A percentile compares a stretch with the other conserved stretches of the same genome.
Conservation (phyloP, 2,888 invertebrate species). For the Ceriagrion tenellum region DNA sequence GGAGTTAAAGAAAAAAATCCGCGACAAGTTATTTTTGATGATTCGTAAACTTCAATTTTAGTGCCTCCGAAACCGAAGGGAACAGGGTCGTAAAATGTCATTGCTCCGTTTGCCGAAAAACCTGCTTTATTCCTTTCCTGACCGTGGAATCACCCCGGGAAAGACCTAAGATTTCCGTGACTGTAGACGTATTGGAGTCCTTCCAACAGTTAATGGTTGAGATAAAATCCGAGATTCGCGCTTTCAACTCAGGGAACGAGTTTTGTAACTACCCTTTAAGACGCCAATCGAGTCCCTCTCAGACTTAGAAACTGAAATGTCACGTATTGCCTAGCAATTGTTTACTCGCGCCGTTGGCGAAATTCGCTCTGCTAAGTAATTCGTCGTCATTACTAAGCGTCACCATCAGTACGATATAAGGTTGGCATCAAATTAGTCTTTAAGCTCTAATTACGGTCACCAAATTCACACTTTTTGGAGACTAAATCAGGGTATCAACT, state of each 20-base stretch:
- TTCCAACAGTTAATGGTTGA: background rate
- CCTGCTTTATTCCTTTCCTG: conserved; percentile 20
- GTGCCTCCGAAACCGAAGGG: background rate
- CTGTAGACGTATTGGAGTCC: background rate
- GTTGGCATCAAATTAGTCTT: no score
- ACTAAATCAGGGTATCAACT: no score
- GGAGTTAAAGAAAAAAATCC: background rate
- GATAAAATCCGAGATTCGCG: conserved; percentile 23
- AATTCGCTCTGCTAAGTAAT: background rate
- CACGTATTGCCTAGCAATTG: background rate
- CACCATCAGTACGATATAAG: no score
- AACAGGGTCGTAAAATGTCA: conserved; percentile 36
- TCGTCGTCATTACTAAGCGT: no score
- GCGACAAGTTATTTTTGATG: background rate
- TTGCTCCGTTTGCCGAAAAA: conserved; percentile 4
- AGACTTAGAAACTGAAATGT: background rate
- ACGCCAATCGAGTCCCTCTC: background rate
- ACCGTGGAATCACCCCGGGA: background rate
- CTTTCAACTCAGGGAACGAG: background rate
- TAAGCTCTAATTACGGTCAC: no score
- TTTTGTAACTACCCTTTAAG: background rate
- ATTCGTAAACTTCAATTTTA: conserved; percentile 22
- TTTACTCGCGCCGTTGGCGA: background rate
- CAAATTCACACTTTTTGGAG: no score
- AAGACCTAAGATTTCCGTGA: background rate